Percentiles rank a stretch among this genome's conserved stretches.
These are phyloP conservation scores for Pyrochroa serraticornis DNA, from an alignment of 2,888 invertebrate genomes.

Conservation along the genomic window DNA sequence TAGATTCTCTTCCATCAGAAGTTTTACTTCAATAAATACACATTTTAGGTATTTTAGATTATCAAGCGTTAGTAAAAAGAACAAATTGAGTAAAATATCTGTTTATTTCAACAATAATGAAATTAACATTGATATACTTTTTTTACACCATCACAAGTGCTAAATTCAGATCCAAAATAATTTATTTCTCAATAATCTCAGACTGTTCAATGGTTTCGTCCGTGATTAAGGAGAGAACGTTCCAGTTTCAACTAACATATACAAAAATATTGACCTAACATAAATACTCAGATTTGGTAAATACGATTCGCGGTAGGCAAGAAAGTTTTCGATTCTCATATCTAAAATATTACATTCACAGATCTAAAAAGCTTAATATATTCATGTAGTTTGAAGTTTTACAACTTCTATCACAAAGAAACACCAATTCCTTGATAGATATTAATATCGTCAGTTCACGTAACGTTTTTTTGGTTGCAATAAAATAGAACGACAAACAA, in stretches of 20 bases:
- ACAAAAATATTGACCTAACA: constrained; percentile 17
- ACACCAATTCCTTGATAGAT: constrained; percentile 31
- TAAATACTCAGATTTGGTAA: constrained; percentile 3
- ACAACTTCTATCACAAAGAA: constrained; percentile 33
- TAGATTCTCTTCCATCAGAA: too few relatives aligned
- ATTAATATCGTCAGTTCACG: constrained; percentile 5
- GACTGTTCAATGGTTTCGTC: too few relatives aligned
- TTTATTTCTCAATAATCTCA: not conserved
- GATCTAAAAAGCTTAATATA: constrained; percentile 26
- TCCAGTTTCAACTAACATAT: constrained; percentile 1
- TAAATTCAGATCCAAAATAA: not conserved
- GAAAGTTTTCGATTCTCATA: constrained; percentile 20
- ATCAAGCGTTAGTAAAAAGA: not conserved
- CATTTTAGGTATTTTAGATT: too few relatives aligned
- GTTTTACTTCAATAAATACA: too few relatives aligned
- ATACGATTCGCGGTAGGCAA: constrained; percentile 22
- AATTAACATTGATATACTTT: constrained; percentile 40
- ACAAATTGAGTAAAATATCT: constrained; percentile 31
- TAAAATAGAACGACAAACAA: not conserved
- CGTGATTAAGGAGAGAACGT: too few relatives aligned
- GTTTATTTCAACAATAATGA: constrained; percentile 43
- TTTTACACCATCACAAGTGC: constrained; percentile 1
- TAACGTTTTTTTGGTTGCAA: not conserved
- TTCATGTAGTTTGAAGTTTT: constrained; percentile 19
- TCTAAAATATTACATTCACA: constrained; percentile 26